Evolutionary conservation across 2,113 vertebrate species (phyloP), one percentile per base, ranked within the genome.

Genomic region (Megalops atlanticus): DNA sequence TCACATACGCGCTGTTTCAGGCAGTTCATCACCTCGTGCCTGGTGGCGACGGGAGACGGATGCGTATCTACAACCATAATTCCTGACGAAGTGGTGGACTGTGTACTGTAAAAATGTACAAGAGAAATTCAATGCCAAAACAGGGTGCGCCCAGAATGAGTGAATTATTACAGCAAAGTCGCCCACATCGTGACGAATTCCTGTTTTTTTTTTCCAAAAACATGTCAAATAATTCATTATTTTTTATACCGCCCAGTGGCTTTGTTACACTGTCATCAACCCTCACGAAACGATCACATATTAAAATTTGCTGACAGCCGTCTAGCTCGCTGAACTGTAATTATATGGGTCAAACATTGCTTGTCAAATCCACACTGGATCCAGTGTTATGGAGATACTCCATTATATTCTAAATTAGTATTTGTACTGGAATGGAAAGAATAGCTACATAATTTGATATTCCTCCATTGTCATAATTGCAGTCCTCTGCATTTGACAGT

Each of bases 281-380:
- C 24, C 64, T 49, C n/a, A 73, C 36, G 18, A 80, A 72, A 36
- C 10, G 16, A 39, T 38, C n/a, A 6, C 16, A 58, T 31, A 58
- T 40, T 33, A 6, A 31, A 54, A 18, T 75, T n/a, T 21, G 49
- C 72, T 43, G 80, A 64, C 52, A 76, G 39, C 38, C 38, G 14
- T 73, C 70, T 73, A 64, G 33, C 70, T 45, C 11, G 39, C 38
- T 38, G 27, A 41, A 54, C 73, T 75, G 14, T 74, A 80, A 80
- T 81, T 81, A 75, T 64, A 74, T 81, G 72, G 73, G 80, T 81
- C 73, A 81, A 80, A 74, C 49, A 45, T 21, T 64, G 35, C 15
- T 45, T 75, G 73, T 81, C 72, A 75, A 81, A 75, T 75, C 52
- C 27, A 75, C 35, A 38, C 21, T 39, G 15, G 27, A 45, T 54